phyloP scores from a whole-genome alignment of 2,888 invertebrate genomes.

The Muscina levida region DNA sequence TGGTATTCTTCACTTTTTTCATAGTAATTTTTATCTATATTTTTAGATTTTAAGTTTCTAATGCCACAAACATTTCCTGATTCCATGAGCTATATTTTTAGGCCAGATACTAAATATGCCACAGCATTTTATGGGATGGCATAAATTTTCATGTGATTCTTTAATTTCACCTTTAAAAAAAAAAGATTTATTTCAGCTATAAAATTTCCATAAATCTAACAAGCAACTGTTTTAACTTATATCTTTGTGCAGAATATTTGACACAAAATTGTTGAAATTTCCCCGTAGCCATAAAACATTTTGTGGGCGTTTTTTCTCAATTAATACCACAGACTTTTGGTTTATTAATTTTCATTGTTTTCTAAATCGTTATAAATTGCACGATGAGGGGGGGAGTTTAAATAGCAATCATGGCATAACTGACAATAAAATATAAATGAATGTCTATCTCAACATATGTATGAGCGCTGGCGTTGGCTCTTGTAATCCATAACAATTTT shows the following conservation, averaged over 20 bases:
- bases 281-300: conserved; percentile 9
- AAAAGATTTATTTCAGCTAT: conserved; percentile 50
- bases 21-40: too few relatives aligned
- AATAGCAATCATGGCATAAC: not conserved
- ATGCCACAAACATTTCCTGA: too few relatives aligned
- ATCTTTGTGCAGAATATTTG: conserved; percentile 49
- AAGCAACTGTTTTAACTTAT: not conserved
- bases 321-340: not conserved
- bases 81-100: too few relatives aligned
- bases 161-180: conserved; percentile 28
- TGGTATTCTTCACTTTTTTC: too few relatives aligned
- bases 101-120: too few relatives aligned
- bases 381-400: conserved; percentile 10
- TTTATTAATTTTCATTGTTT: conserved; percentile 36
- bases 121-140: too few relatives aligned
- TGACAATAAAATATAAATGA: conserved; percentile 22
- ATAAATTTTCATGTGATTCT: not conserved
- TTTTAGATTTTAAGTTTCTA: too few relatives aligned
- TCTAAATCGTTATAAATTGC: conserved; percentile 11
- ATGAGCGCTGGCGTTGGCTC: conserved; percentile 49
- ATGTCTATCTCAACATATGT: too few relatives aligned
- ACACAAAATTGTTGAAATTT: conserved; percentile 52
- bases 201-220: conserved; percentile 42
- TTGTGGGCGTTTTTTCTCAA: conserved; percentile 51
- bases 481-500: conserved; percentile 35